These are phyloP conservation scores for Pammene aurita DNA, from an alignment of 2,888 invertebrate species.

Conservation along the genomic window DNA sequence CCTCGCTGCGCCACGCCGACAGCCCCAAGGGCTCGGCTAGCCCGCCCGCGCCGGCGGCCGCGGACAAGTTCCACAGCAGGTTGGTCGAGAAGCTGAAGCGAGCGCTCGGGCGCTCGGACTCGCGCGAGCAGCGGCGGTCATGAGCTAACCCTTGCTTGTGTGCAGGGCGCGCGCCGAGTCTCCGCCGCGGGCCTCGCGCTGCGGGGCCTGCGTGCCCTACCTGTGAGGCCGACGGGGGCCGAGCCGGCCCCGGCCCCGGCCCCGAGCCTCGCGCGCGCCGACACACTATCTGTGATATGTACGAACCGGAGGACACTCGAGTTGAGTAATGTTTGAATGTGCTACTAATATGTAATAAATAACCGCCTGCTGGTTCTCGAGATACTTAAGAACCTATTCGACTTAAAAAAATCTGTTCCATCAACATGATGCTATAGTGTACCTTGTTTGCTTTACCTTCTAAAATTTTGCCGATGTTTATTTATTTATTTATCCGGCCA, in stretches of 20 bases:
- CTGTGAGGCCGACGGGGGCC: constrained; percentile 60
- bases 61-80: constrained; percentile 91
- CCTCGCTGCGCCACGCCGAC: constrained; percentile 84
- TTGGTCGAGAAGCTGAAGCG: constrained; percentile 90
- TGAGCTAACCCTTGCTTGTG: constrained; percentile 81
- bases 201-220: constrained; percentile 78
- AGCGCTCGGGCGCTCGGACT: constrained; percentile 85
- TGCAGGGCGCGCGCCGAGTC: constrained; percentile 78
- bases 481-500: not conserved
- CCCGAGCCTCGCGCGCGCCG: constrained; percentile 47
- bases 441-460: constrained; percentile 7
- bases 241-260: constrained; percentile 39
- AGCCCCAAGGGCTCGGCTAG: constrained; percentile 87
- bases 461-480: constrained; percentile 1
- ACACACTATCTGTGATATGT: constrained; percentile 75
- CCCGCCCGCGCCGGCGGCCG: constrained; percentile 82
- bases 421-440: constrained; percentile 53
- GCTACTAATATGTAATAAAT: constrained; percentile 52
- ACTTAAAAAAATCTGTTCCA: constrained; percentile 48
- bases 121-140: constrained; percentile 79
- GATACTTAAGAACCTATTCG: constrained; percentile 15
- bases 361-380: constrained; percentile 53
- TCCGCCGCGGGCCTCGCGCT: constrained; percentile 72
- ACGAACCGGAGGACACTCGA: constrained; percentile 63
- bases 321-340: constrained; percentile 72